phyloP scores from a whole-genome alignment of 2,797 vertebrate species.

The Amphiprion clarkii region DNA sequence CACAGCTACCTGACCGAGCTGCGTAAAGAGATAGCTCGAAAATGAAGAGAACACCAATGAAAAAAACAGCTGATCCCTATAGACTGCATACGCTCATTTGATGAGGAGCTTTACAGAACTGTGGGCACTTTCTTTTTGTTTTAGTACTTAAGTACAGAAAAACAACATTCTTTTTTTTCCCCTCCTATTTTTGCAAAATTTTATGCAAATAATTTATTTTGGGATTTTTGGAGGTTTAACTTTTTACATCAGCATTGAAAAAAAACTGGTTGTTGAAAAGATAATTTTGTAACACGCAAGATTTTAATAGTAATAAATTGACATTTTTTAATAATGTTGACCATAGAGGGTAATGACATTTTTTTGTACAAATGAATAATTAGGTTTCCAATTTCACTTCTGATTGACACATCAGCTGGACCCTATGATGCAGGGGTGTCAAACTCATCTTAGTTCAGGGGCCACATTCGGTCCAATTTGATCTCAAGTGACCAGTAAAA shows the following conservation, averaged over 20 bases:
- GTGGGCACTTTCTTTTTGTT: constrained; percentile 25
- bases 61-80: neutral
- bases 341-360: no score
- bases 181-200: neutral
- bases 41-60: constrained; percentile 61
- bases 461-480: no score
- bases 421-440: no score
- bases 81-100: constrained; percentile 37
- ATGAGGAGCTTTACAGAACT: constrained; percentile 35
- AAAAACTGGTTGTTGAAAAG: constrained; percentile 2
- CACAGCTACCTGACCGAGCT: constrained; percentile 92
- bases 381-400: neutral
- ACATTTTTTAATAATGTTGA: neutral
- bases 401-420: constrained; percentile 36
- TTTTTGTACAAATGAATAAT: neutral
- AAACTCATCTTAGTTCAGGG: no score
- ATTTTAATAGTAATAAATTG: constrained; percentile 7
- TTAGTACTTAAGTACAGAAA: constrained; percentile 3
- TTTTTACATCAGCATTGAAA: neutral
- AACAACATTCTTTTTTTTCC: no score
- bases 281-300: constrained; percentile 44
- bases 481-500: no score
- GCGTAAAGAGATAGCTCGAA: constrained; percentile 88
- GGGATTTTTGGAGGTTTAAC: neutral
- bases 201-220: constrained; percentile 3